Evolutionary conservation across 2,113 vertebrate species (phyloP), one percentile per base, ranked within the genome.

Genomic region (Sigmodon hispidus): DNA sequence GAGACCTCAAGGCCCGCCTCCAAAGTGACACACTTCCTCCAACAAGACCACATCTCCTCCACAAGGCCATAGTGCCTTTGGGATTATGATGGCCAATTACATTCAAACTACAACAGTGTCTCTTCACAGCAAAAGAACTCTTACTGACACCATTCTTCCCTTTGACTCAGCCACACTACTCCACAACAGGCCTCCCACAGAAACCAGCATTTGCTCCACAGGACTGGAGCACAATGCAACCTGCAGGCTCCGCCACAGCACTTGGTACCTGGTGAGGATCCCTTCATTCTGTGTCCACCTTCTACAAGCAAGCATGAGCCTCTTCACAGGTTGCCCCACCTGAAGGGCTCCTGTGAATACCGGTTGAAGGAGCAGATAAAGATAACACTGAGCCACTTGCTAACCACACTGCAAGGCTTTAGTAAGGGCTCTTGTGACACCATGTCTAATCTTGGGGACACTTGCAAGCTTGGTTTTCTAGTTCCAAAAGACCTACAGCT

Each of bases 341-440:
- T 34, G 1, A 1, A n/a, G 40, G 31, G 24, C 63, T 36, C 59
- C 13, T 3, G 0, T 0, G 11, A 50, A 55, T 57, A 61, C 16
- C 19, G 34, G 65, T 10, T 21, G 50, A 80, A 2, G 12, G 45
- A 55, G 69, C 21, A 2, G 63, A 86, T 17, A 3, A 48, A 63
- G 29, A 34, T 21, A 43, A 83, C 26, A 48, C 34, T 16, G 36
- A 79, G 43, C 26, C 24, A 19, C 34, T 21, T 7, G 7, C 9
- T 31, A 36, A 34, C 50, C 29, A 22, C 15, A 3, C 55, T 24
- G 67, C 63, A 63, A 80, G 43, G 22, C 69, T 31, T 72, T 11
- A 40, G 31, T 1, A 59, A 40, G 31, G 26, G 36, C 36, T 21
- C 61, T 59, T 10, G 12, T 1, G 15, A 48, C 72, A 45, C 34